phyloP scores from a whole-genome alignment of 2,888 invertebrate species.

The Acrobasis consociella region DNA sequence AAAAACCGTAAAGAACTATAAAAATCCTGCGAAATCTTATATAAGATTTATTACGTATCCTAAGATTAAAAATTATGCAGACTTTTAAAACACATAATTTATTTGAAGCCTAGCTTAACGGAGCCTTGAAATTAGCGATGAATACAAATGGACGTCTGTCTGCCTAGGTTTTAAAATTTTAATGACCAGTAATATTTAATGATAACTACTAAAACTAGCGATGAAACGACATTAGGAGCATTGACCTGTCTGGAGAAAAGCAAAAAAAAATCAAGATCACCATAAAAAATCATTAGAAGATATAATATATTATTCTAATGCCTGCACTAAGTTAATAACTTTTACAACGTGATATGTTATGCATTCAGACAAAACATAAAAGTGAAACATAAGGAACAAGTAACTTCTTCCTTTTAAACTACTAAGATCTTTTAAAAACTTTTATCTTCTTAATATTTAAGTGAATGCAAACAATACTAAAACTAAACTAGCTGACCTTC shows the following conservation, averaged over 20 bases:
- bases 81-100: background rate
- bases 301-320: too few species aligned
- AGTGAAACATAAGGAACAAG: too few species aligned
- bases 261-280: background rate
- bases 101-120: slow-evolving; percentile 4
- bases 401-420: too few species aligned
- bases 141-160: slow-evolving; percentile 11
- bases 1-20: background rate
- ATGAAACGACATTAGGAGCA: slow-evolving; percentile 6
- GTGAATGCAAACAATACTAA: background rate
- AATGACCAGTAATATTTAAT: slow-evolving; percentile 14
- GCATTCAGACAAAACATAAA: too few species aligned
- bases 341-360: too few species aligned
- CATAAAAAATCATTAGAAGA: background rate
- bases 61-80: slow-evolving; percentile 8
- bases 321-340: too few species aligned
- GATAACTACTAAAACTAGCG: background rate
- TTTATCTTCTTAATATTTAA: too few species aligned
- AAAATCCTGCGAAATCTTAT: background rate
- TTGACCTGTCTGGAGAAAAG: slow-evolving; percentile 18
- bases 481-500: background rate
- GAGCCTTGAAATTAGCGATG: slow-evolving; percentile 1
- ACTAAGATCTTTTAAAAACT: too few species aligned
- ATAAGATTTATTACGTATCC: background rate
- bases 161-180: slow-evolving; percentile 7